A percentile compares a stretch with the other conserved stretches of the same genome.
Evolutionary conservation across 2,888 invertebrate genomes (phyloP).

Genomic region (Clepsis dumicolana): DNA sequence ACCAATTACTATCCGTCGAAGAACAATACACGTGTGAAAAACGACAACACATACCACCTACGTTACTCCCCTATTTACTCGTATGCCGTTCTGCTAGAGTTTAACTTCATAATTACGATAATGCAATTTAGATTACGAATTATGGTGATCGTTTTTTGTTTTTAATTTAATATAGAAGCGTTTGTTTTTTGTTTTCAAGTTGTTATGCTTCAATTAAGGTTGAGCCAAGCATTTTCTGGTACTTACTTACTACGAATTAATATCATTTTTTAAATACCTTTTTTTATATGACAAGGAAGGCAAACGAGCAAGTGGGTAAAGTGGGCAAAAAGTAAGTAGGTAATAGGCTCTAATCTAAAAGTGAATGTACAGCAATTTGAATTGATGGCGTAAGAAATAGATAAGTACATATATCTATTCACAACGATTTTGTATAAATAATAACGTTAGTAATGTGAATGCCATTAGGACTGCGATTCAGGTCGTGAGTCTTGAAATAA

Average conservation of each 20-base stretch:
- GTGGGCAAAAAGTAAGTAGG: no score
- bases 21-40: constrained; percentile 28
- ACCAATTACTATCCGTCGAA: constrained; percentile 43
- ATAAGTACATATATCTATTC: not conserved
- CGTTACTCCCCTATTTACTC: constrained; percentile 20
- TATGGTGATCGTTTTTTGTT: constrained; percentile 53
- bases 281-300: no score
- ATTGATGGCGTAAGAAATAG: not conserved
- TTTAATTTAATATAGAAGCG: constrained; percentile 14
- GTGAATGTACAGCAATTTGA: not conserved
- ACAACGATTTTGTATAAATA: not conserved
- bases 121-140: constrained; percentile 58
- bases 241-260: no score
- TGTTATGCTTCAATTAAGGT: not conserved
- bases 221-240: not conserved
- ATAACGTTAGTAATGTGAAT: not conserved
- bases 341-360: not conserved
- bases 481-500: not conserved
- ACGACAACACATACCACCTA: constrained; percentile 40
- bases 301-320: no score
- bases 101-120: constrained; percentile 50
- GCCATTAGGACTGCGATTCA: not conserved
- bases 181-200: not conserved
- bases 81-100: constrained; percentile 33
- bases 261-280: no score